A percentile compares a stretch with the other conserved stretches of the same genome.
These are phyloP conservation scores for Poecilia gillii DNA, from an alignment of 2,797 vertebrate genomes.

Conservation along the genomic window DNA sequence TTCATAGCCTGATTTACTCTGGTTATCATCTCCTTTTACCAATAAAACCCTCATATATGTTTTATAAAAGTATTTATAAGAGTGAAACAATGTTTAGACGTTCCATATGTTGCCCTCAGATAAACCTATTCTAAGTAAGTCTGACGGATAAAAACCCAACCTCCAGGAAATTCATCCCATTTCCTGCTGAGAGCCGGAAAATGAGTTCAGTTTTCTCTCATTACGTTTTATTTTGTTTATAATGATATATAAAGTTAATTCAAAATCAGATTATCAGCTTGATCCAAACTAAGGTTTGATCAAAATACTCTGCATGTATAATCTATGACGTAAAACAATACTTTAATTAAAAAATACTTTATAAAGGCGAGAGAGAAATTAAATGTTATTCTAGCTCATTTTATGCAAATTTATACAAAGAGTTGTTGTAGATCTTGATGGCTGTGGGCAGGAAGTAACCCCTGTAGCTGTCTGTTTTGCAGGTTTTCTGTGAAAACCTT, in stretches of 20 bases:
- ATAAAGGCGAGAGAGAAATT: not conserved
- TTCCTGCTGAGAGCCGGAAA: not conserved
- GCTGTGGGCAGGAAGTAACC: not conserved
- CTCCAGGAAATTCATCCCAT: not conserved
- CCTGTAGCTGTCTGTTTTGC: not conserved
- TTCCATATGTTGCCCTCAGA: conserved; percentile 14
- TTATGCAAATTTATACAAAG: not conserved
- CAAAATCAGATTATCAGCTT: not conserved
- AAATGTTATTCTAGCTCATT: not conserved
- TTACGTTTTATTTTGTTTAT: not conserved
- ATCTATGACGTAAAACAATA: not conserved
- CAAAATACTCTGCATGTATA: not conserved
- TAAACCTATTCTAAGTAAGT: not conserved
- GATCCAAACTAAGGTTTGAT: not conserved
- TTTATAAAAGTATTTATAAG: not conserved
- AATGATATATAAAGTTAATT: not conserved
- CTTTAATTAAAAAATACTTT: not conserved
- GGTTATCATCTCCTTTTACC: fast-evolving
- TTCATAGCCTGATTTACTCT: not conserved
- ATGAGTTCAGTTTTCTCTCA: not conserved
- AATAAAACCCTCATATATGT: conserved; percentile 6
- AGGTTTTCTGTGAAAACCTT: not conserved
- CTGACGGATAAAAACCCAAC: not conserved
- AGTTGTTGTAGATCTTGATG: not conserved
- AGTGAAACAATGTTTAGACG: not conserved